Conservation (phyloP, 1,140 invertebrate genomes). For the Drosophila mauritiana region DNA sequence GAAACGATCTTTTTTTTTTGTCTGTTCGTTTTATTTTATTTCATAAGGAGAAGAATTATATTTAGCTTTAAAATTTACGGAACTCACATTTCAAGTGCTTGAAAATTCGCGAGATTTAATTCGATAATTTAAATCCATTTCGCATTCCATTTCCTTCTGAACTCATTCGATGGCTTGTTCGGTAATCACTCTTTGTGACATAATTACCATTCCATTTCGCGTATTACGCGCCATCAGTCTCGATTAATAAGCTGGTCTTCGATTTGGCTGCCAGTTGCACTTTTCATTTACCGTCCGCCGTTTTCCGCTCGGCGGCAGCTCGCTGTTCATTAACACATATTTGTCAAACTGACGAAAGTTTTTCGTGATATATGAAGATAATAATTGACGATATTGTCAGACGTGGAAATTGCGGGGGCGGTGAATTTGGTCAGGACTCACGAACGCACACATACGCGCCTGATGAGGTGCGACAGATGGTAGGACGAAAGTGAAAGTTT, state of each 20-base stretch:
- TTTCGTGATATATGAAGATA: slow-evolving; percentile 76
- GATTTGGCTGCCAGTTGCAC: slow-evolving; percentile 36
- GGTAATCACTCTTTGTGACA: slow-evolving; percentile 23
- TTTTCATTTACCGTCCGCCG: slow-evolving; percentile 27
- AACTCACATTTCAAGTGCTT: background rate
- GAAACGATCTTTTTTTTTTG: too few species aligned
- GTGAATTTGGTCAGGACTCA: slow-evolving; percentile 7
- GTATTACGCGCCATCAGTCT: slow-evolving; percentile 54
- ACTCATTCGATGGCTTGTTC: slow-evolving; percentile 18
- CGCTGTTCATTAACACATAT: slow-evolving; percentile 61
- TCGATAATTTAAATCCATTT: background rate
- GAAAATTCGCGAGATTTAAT: background rate
- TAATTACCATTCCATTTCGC: slow-evolving; percentile 54
- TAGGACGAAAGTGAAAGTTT: slow-evolving; percentile 61
- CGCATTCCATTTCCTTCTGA: background rate
- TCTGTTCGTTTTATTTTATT: too few species aligned
- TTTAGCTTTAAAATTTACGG: too few species aligned
- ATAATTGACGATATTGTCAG: slow-evolving; percentile 70
- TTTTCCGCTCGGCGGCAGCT: slow-evolving; percentile 22
- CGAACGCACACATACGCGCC: slow-evolving; percentile 24
- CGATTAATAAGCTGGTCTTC: slow-evolving; percentile 50
- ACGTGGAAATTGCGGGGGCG: slow-evolving; percentile 10
- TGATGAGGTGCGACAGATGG: slow-evolving; percentile 77
- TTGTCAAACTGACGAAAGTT: slow-evolving; percentile 61
- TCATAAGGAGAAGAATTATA: too few species aligned